These are phyloP conservation scores for Leucophora obtusa DNA, from an alignment of 2,888 invertebrate genomes.

Conservation along the genomic window DNA sequence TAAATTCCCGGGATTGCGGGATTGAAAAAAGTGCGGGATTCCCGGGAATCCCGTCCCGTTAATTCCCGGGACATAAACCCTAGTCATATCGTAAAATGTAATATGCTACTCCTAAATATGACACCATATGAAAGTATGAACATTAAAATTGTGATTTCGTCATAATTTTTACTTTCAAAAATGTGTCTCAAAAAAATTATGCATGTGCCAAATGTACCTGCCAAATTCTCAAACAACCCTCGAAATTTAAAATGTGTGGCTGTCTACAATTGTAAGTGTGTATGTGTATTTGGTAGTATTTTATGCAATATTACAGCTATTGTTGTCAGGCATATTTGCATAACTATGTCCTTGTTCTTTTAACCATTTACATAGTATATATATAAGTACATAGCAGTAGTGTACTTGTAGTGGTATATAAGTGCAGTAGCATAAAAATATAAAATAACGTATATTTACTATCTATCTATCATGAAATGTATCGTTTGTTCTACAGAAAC, in stretches of 20 bases:
- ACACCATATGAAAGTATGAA: too few species aligned
- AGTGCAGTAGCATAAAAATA: not conserved
- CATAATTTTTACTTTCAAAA: too few species aligned
- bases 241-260: not conserved
- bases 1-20: too few species aligned
- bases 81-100: too few species aligned
- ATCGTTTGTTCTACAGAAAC: not conserved
- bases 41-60: too few species aligned
- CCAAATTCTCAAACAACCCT: not conserved
- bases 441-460: slow-evolving; percentile 1
- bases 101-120: too few species aligned
- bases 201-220: too few species aligned
- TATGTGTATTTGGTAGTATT: slow-evolving; percentile 49
- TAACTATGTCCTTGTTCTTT: slow-evolving; percentile 62
- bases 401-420: not conserved
- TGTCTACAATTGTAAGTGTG: slow-evolving; percentile 22
- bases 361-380: slow-evolving; percentile 66
- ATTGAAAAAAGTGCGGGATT: too few species aligned
- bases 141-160: too few species aligned
- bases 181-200: too few species aligned
- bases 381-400: not conserved
- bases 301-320: slow-evolving; percentile 66
- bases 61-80: too few species aligned
- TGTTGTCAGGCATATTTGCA: slow-evolving; percentile 69
- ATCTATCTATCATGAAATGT: not conserved